Percentiles rank a stretch among this genome's conserved stretches.
phyloP scores from a whole-genome alignment of 2,797 vertebrate species.

The Salmo trutta region DNA sequence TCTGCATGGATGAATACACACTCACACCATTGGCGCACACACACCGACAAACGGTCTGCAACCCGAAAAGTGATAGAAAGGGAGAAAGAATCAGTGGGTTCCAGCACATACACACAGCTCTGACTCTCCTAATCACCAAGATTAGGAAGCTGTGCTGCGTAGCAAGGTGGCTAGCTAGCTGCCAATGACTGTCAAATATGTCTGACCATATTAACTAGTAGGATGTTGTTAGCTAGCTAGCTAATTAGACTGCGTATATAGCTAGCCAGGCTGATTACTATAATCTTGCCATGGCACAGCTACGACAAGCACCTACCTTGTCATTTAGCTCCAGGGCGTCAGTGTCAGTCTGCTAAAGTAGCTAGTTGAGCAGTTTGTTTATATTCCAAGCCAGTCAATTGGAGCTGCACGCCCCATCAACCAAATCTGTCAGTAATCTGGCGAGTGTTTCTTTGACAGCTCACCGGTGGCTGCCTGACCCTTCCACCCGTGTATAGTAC shows the following conservation, averaged over 20 bases:
- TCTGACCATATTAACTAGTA: background rate
- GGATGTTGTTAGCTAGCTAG: background rate
- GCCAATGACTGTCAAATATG: background rate
- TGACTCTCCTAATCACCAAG: background rate
- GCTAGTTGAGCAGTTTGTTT: background rate
- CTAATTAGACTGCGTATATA: background rate
- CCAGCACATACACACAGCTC: background rate
- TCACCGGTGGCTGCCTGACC: background rate
- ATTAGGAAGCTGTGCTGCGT: background rate
- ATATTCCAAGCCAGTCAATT: background rate
- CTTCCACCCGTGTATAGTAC: background rate
- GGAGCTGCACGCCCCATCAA: background rate
- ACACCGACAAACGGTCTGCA: conserved; percentile 8
- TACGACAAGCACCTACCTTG: conserved; percentile 3
- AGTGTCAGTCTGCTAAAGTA: background rate
- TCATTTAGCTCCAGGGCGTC: background rate
- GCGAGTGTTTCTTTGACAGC: background rate
- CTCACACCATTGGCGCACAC: conserved; percentile 16
- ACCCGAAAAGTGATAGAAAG: conserved; percentile 30
- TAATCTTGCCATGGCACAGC: background rate
- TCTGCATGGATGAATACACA: conserved; percentile 27
- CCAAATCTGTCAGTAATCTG: background rate
- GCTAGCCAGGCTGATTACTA: background rate
- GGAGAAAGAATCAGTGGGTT: conserved; percentile 12
- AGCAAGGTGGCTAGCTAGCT: background rate